Evolutionary conservation across 2,113 vertebrate species (phyloP).

Genomic region (Eurystomus gularis): DNA sequence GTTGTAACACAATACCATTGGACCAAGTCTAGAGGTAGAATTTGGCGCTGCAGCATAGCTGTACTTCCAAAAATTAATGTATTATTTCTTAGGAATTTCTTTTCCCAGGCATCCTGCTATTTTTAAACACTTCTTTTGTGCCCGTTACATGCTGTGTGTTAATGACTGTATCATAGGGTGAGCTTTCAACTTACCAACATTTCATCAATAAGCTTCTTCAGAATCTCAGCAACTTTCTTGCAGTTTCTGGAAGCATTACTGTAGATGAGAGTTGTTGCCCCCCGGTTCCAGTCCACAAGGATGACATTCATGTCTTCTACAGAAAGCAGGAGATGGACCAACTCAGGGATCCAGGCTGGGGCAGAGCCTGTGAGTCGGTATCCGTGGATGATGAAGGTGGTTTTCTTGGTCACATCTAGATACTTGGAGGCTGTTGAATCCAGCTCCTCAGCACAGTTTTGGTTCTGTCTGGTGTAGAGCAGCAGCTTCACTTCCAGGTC

Average conservation of each 20-base stretch:
- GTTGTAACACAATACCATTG: not conserved
- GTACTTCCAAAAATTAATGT: not conserved
- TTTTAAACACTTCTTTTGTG: not conserved
- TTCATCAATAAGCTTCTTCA: constrained; percentile 82
- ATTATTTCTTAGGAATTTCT: not conserved
- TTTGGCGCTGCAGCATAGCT: not conserved
- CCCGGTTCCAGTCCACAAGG: constrained; percentile 92
- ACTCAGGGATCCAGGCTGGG: constrained; percentile 82
- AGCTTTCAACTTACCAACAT: constrained; percentile 80
- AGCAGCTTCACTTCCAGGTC: constrained; percentile 83
- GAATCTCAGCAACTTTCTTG: constrained; percentile 79
- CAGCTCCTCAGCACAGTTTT: constrained; percentile 78
- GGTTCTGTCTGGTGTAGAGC: constrained; percentile 83
- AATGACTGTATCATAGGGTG: not conserved
- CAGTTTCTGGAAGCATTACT: constrained; percentile 78
- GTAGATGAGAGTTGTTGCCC: constrained; percentile 89
- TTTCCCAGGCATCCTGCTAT: not conserved
- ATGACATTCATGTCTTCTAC: constrained; percentile 85
- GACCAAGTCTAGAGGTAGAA: not conserved
- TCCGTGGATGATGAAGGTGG: constrained; percentile 87
- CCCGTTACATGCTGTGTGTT: not conserved
- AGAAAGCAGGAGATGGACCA: constrained; percentile 77
- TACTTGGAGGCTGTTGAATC: constrained; percentile 66
- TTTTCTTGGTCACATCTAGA: constrained; percentile 80
- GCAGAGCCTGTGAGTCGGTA: constrained; percentile 86